A percentile compares a stretch with the other conserved stretches of the same genome.
Conservation (phyloP, 2,113 vertebrate genomes). For the Ahaetulla prasina region DNA sequence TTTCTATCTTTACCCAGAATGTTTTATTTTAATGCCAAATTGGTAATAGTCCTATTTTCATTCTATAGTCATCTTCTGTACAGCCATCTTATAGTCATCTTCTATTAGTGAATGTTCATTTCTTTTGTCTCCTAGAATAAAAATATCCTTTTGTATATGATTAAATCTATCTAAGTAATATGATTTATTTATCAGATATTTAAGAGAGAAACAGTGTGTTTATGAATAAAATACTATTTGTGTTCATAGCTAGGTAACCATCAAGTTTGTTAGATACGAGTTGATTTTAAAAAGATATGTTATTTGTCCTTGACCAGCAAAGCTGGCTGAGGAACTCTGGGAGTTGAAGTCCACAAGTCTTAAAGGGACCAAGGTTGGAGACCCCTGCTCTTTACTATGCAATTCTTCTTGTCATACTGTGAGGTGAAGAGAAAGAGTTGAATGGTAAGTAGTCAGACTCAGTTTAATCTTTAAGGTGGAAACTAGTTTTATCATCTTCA, state of each 20-base stretch:
- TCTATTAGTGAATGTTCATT: not conserved
- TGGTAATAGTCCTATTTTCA: not conserved
- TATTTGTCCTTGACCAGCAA: not conserved
- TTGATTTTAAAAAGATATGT: not conserved
- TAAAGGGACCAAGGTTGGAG: too few relatives aligned
- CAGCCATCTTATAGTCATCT: not conserved
- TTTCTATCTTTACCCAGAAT: not conserved
- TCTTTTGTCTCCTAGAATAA: not conserved
- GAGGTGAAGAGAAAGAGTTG: not conserved
- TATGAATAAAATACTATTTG: not conserved
- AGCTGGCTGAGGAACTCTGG: too few relatives aligned
- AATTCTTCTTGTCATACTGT: not conserved
- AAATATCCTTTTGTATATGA: not conserved
- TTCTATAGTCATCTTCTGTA: not conserved
- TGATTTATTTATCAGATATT: conserved; percentile 5
- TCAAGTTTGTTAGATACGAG: not conserved
- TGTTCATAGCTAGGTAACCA: not conserved
- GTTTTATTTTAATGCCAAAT: not conserved
- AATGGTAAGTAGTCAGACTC: not conserved
- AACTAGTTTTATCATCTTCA: not conserved
- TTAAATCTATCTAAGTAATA: not conserved
- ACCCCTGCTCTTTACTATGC: not conserved
- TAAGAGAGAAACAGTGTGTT: not conserved
- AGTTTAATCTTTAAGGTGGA: not conserved
- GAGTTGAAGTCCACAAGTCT: too few relatives aligned